Evolutionary conservation across 2,113 vertebrate species (phyloP).

Genomic region (Carassius auratus): DNA sequence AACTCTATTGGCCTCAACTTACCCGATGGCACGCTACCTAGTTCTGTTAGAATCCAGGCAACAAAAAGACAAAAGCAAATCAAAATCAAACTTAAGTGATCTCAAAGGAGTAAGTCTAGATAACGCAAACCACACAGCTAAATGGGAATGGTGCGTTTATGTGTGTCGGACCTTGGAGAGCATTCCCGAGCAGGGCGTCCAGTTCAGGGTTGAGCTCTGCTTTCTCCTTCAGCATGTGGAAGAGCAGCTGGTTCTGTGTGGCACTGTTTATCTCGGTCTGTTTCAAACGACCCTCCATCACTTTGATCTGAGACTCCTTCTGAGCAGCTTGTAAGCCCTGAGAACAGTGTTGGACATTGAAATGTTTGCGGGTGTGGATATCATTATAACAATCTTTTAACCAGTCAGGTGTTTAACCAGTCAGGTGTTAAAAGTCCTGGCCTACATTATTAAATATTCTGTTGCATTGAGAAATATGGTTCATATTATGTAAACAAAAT

Average conservation of each 20-base stretch:
- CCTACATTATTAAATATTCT: neutral
- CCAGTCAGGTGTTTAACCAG: neutral
- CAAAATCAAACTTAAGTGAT: constrained; percentile 61
- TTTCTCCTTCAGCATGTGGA: constrained; percentile 99
- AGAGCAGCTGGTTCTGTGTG: constrained; percentile 96
- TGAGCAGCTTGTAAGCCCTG: constrained; percentile 96
- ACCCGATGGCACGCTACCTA: constrained; percentile 93
- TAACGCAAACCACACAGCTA: constrained; percentile 4
- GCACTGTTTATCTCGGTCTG: constrained; percentile 97
- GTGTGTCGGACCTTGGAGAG: constrained; percentile 86
- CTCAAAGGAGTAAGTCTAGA: constrained; percentile 29
- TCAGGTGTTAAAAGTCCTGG: neutral
- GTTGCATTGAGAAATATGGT: neutral
- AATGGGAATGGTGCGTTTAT: neutral
- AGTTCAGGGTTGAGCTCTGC: constrained; percentile 97
- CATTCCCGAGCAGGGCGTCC: constrained; percentile 91
- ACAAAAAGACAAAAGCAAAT: constrained; percentile 88
- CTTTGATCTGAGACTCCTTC: constrained; percentile 97
- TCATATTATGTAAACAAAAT: neutral
- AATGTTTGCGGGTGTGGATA: neutral
- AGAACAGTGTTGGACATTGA: neutral
- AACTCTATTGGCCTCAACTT: constrained; percentile 82
- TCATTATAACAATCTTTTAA: neutral
- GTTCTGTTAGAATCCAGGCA: constrained; percentile 90
- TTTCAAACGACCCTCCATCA: constrained; percentile 95